Evolutionary conservation across 2,888 invertebrate species (phyloP).

Genomic region (Lamellibrachia columna): DNA sequence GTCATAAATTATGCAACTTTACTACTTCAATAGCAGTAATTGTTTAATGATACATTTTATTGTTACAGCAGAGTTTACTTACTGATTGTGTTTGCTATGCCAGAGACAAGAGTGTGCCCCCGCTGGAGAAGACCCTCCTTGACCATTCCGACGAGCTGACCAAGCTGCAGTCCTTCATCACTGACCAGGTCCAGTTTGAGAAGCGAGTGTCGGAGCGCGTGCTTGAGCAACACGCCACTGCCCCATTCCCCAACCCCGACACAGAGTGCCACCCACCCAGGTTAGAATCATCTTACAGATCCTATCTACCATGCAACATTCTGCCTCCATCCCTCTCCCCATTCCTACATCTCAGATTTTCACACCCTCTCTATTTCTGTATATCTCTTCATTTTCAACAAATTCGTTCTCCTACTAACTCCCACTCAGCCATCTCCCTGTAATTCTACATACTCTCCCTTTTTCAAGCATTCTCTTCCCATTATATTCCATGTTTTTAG

Average conservation of each 20-base stretch:
- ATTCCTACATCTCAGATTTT: no score
- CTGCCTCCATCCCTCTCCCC: not conserved
- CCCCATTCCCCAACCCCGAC: conserved; percentile 63
- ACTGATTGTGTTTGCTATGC: conserved; percentile 16
- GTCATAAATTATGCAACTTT: no score
- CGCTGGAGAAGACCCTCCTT: conserved; percentile 80
- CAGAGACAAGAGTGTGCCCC: conserved; percentile 90
- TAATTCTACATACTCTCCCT: no score
- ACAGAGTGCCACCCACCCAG: conserved; percentile 62
- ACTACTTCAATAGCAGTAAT: no score
- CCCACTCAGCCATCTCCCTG: no score
- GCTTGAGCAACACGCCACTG: conserved; percentile 51
- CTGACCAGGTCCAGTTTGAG: conserved; percentile 61
- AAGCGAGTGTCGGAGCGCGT: conserved; percentile 51
- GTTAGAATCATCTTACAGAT: not conserved
- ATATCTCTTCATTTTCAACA: no score
- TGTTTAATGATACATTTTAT: not conserved
- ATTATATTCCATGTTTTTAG: no score
- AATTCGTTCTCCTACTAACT: no score
- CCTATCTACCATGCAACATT: not conserved
- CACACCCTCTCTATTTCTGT: no score
- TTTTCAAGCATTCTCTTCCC: no score
- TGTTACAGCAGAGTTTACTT: not conserved
- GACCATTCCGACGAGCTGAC: conserved; percentile 72
- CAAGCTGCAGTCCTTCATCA: conserved; percentile 73